These are phyloP conservation scores for Spea multiplicata DNA, from an alignment of 2,113 vertebrate species.

Conservation along the genomic window DNA sequence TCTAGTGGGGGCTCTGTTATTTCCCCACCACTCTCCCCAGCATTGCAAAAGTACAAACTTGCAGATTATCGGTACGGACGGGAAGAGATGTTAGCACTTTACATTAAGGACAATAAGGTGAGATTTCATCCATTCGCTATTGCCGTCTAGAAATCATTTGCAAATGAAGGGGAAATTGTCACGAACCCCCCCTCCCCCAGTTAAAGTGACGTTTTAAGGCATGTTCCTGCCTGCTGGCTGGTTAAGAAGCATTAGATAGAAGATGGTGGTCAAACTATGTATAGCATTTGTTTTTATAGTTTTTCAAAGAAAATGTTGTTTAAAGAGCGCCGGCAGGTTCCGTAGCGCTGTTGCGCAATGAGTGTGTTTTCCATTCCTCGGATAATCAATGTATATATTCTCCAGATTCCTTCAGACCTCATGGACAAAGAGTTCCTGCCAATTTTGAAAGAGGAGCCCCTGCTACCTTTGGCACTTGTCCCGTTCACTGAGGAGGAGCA, in stretches of 20 bases:
- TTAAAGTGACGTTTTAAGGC: neutral
- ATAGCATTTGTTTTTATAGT: too few relatives aligned
- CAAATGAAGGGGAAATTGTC: neutral
- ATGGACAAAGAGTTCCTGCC: constrained; percentile 97
- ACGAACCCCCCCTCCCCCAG: neutral
- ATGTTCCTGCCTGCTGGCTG: neutral
- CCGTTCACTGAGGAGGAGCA: constrained; percentile 99
- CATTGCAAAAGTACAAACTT: constrained; percentile 97
- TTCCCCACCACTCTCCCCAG: constrained; percentile 95
- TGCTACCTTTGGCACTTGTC: constrained; percentile 92
- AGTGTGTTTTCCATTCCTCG: neutral
- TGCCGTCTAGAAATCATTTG: too few relatives aligned
- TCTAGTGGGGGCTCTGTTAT: constrained; percentile 88
- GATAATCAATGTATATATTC: neutral
- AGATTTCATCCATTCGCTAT: constrained; percentile 29
- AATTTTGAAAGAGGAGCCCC: constrained; percentile 95
- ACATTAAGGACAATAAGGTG: constrained; percentile 98
- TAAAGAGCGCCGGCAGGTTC: too few relatives aligned
- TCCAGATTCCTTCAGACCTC: constrained; percentile 92
- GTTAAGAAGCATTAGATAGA: too few relatives aligned
- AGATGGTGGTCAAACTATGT: too few relatives aligned
- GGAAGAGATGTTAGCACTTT: constrained; percentile 99
- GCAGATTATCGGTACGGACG: constrained; percentile 97
- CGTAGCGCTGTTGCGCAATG: too few relatives aligned
- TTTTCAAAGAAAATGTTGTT: too few relatives aligned